Percentiles rank a stretch among this genome's conserved stretches.
Evolutionary conservation across 2,888 invertebrate genomes (phyloP).

Genomic region (Acrobeloides nanus): DNA sequence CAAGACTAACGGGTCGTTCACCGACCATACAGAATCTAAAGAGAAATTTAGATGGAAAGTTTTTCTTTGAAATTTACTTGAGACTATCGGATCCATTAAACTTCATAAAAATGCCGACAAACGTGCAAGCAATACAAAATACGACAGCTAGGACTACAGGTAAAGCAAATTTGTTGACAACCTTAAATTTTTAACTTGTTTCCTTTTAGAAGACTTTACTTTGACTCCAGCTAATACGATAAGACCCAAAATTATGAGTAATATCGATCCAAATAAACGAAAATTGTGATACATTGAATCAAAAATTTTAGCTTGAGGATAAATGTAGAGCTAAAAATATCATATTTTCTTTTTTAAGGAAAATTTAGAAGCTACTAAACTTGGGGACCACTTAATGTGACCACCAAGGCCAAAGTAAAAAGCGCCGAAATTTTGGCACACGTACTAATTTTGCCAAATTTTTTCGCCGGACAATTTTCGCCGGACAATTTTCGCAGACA

Average conservation of each 20-base stretch:
- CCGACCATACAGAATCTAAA: slow-evolving; percentile 85
- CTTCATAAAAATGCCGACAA: slow-evolving; percentile 62
- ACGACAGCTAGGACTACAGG: slow-evolving; percentile 50
- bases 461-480: too few species aligned
- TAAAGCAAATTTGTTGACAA: slow-evolving; percentile 59
- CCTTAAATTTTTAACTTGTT: slow-evolving; percentile 48
- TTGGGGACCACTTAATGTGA: too few species aligned
- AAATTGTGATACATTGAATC: slow-evolving; percentile 58
- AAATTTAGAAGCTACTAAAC: too few species aligned
- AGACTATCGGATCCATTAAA: slow-evolving; percentile 79
- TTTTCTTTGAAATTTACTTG: slow-evolving; percentile 69
- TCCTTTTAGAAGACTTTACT: slow-evolving; percentile 11
- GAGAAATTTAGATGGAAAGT: too few species aligned
- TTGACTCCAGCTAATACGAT: slow-evolving; percentile 57
- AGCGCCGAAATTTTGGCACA: too few species aligned
- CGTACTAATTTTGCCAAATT: too few species aligned
- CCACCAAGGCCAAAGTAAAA: too few species aligned
- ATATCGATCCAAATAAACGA: slow-evolving; percentile 57
- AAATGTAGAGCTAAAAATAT: slow-evolving; percentile 25
- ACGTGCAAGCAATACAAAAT: slow-evolving; percentile 46
- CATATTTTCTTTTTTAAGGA: too few species aligned
- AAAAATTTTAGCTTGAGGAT: slow-evolving; percentile 46
- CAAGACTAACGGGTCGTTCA: slow-evolving; percentile 67
- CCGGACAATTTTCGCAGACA: too few species aligned
- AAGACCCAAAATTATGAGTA: slow-evolving; percentile 56